Evolutionary conservation across 2,888 invertebrate species (phyloP), one percentile per base, ranked within the genome.

Genomic region (Caenorhabditis macrosperma): DNA sequence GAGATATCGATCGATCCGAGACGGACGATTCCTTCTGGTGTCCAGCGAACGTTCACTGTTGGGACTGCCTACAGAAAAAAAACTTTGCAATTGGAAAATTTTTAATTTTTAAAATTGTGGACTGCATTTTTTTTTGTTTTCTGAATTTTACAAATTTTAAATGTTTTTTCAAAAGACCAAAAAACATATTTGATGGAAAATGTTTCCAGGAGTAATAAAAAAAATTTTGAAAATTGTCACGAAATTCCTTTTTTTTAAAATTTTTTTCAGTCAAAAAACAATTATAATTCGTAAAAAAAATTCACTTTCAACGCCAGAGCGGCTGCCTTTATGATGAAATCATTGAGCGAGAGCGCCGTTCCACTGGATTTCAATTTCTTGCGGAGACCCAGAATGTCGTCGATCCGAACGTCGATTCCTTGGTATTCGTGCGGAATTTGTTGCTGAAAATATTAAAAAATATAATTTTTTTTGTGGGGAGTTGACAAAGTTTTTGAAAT

Each of bases 1-100:
- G 95, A 95, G 0, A 99, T 94, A 91, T 99, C 98, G 10, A 97
- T 97, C 87, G 77, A 61, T 6, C 61, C 63, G 20, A 83, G 76
- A 15, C 50, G 54, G 17, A 59, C 52, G 15, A 75, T 75, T 60
- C 77, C 71, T 38, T 82, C 80, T 3, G 55, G 44, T 4, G 66
- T 81, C 81, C 78, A 83, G 9, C 77, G 80, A 4, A 85, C 83
- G 63, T 85, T 85, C 7, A 85, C 57, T 20, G 60, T 71, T 12
- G 83, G 81, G 7, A 82, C 84, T 5, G 83, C 50, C 84, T 84
- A 33, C 10, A 78, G 50, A 50, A 93, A 94, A 86, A 94, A 9
- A 94, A 93, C 6, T 30, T 22, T 6, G 20, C 10, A 30, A 55
- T 54, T 24, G 9, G 4, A n/a, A n/a, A n/a, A n/a, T n/a, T n/a